Evolutionary conservation across 2,113 vertebrate genomes (phyloP), one percentile per base, ranked within the genome.

Genomic region (Dicentrarchus labrax): DNA sequence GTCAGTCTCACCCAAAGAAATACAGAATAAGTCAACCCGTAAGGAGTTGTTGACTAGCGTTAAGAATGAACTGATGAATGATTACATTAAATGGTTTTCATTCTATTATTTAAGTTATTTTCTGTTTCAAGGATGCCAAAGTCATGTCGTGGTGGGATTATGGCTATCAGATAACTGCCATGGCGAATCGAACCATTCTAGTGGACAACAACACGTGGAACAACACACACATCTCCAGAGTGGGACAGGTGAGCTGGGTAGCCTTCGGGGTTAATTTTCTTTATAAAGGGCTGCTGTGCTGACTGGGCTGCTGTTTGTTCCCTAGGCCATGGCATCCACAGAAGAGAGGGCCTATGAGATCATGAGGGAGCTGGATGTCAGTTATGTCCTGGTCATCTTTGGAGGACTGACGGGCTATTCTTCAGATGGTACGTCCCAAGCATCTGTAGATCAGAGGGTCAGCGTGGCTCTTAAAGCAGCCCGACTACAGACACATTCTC

Each of bases 121-220:
- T 79, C 48, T 71, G 19, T 22, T 66, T 75, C 8, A 73, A 99
- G 98, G 98, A 99, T 79, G 97, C 98, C 0, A 99, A 99, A 85
- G 98, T 99, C 78, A 99, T 99, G 98, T 99, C 98, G 0, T 99
- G 98, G 98, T 99, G 98, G 98, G 98, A 99, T 94, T 99, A 99
- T 1, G 98, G 98, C 1, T 99, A 99, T 86, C 98, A 99, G 93
- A 99, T 99, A 82, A 99, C 98, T 0, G 98, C 98, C 24, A 99
- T 99, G 98, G 98, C 98, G 21, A 99, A 99, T 92, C 96, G 98
- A 80, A 99, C 98, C 3, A 99, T 99, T 91, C 92, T 99, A 77
- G 98, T 99, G 76, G 98, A 99, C 92, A 99, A 99, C 92, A 99
- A 99, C 93, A 99, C 98, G 0, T 99, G 98, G 98, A 99, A 99